Percentiles rank a stretch among this genome's conserved stretches.
These are phyloP conservation scores for Pluvianellus socialis DNA, from an alignment of 2,113 vertebrate genomes.

Conservation along the genomic window DNA sequence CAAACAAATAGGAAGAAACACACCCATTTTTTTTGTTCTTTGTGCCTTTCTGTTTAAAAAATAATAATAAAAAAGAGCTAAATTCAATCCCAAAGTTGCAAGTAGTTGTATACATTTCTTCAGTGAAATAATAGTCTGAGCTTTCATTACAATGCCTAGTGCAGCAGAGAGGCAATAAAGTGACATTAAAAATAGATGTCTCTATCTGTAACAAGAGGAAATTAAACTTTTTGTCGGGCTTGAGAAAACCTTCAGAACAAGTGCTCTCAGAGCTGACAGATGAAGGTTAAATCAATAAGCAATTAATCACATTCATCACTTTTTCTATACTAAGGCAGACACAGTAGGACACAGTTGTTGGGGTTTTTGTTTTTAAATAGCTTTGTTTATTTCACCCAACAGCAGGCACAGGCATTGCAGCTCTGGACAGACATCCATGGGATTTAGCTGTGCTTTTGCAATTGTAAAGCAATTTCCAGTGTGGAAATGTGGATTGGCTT, in stretches of 20 bases:
- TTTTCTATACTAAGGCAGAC: neutral
- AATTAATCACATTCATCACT: neutral
- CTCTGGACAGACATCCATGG: neutral
- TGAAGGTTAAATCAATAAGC: neutral
- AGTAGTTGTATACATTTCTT: neutral
- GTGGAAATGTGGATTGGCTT: slow-evolving; percentile 22
- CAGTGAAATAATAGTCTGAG: neutral
- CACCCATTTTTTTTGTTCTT: neutral
- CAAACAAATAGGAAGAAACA: neutral
- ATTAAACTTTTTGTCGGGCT: neutral
- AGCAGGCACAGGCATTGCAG: neutral
- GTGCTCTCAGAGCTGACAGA: neutral
- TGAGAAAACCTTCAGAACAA: neutral
- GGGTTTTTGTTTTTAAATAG: neutral
- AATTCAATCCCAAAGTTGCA: neutral
- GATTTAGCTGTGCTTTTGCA: neutral
- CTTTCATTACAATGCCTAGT: neutral
- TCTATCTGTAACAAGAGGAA: neutral
- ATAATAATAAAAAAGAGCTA: neutral
- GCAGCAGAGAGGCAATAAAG: neutral
- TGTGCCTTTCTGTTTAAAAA: neutral
- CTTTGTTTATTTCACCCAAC: neutral
- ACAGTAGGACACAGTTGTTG: neutral
- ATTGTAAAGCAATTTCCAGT: slow-evolving; percentile 19
- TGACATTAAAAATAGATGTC: neutral